Evolutionary conservation across 1,140 invertebrate species (phyloP).

Genomic region (Scaptomyza montana): DNA sequence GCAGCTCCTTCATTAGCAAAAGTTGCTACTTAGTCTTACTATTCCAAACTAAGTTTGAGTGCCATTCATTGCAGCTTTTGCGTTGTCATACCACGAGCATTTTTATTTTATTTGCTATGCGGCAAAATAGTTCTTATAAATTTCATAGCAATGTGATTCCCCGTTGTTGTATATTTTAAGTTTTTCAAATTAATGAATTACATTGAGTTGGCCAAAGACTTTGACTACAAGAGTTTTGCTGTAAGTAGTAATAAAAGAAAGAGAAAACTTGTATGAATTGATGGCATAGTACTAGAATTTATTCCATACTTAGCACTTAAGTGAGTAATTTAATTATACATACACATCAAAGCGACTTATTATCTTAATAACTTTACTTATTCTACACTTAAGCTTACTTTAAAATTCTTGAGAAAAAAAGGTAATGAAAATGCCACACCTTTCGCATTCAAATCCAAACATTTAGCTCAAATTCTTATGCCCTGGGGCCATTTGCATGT

Average conservation of each 20-base stretch:
- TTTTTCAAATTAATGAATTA: constrained; percentile 22
- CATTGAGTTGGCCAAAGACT: constrained; percentile 8
- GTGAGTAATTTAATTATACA: neutral
- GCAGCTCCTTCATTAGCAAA: constrained; percentile 34
- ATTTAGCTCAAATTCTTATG: constrained; percentile 47
- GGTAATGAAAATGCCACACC: constrained; percentile 43
- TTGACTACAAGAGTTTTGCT: neutral
- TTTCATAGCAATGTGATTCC: constrained; percentile 8
- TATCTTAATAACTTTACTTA: neutral
- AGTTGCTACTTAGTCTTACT: constrained; percentile 32
- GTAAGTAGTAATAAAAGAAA: neutral
- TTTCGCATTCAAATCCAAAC: constrained; percentile 1
- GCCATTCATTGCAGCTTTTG: constrained; percentile 30
- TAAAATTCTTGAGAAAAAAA: neutral
- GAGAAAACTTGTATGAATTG: neutral
- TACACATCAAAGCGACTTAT: constrained; percentile 2
- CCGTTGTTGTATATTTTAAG: constrained; percentile 5
- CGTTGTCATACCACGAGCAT: constrained; percentile 9
- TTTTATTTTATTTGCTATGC: constrained; percentile 8
- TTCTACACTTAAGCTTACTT: neutral
- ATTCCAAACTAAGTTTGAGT: constrained; percentile 3
- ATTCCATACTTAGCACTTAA: neutral
- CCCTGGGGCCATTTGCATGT: constrained; percentile 26
- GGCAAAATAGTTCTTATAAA: constrained; percentile 33
- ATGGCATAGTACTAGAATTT: neutral